A percentile compares a stretch with the other conserved stretches of the same genome.
These are phyloP conservation scores for Cygnus olor DNA, from an alignment of 2,797 vertebrate species.

Conservation along the genomic window DNA sequence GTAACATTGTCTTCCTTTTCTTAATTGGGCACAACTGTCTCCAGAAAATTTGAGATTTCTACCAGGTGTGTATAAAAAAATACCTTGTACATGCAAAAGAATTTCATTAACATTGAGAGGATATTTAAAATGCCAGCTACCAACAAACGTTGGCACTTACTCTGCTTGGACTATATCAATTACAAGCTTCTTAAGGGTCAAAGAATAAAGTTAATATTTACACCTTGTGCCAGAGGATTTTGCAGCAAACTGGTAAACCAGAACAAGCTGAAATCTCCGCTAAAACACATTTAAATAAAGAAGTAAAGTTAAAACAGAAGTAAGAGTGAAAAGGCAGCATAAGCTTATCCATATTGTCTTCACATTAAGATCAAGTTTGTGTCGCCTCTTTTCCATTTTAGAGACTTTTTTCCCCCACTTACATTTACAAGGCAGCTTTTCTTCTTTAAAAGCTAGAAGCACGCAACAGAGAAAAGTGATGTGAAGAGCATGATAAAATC, in stretches of 20 bases:
- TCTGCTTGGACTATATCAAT: rapidly evolving
- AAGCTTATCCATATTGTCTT: neutral
- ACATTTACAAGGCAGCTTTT: neutral
- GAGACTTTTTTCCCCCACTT: rapidly evolving
- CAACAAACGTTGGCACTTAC: neutral
- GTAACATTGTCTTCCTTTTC: neutral
- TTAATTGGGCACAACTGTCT: neutral
- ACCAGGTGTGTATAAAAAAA: neutral
- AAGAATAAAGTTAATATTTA: neutral
- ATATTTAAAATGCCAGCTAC: neutral
- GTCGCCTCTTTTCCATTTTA: neutral
- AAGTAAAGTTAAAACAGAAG: neutral
- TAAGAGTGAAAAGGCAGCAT: neutral
- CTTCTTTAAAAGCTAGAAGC: rapidly evolving
- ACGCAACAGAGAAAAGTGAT: neutral
- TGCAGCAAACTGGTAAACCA: neutral
- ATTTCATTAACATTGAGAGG: neutral
- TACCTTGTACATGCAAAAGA: neutral
- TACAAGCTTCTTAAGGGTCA: neutral
- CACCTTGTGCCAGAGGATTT: neutral
- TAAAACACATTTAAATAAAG: neutral
- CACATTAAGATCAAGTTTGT: neutral
- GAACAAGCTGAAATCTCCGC: neutral
- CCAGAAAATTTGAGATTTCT: neutral
- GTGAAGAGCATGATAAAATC: no score